Percentiles rank a stretch among this genome's conserved stretches.
Conservation (phyloP, 2,797 vertebrate species). For the Syngnathus acus region DNA sequence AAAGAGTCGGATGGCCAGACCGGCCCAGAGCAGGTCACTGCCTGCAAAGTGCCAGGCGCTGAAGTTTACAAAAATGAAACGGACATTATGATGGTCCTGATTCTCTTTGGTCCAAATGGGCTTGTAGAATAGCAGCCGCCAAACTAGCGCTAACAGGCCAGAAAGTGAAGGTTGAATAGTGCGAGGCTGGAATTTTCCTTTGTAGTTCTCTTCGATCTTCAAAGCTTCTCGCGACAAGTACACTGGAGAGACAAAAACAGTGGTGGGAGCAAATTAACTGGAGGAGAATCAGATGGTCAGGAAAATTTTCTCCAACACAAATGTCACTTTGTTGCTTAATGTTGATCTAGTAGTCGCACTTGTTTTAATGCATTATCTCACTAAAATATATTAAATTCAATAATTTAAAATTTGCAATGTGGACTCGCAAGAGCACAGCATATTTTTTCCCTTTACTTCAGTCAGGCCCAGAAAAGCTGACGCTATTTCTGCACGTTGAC, state of each 20-base stretch:
- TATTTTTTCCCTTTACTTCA: no score
- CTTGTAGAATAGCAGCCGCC: constrained; percentile 74
- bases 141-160: constrained; percentile 44
- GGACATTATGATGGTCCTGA: constrained; percentile 61
- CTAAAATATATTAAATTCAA: no score
- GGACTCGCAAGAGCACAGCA: no score
- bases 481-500: no score
- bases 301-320: not conserved
- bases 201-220: constrained; percentile 32
- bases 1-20: constrained; percentile 80
- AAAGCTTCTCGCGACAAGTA: constrained; percentile 49
- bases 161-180: constrained; percentile 32
- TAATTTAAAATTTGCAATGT: no score
- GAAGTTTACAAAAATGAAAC: constrained; percentile 83
- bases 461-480: no score
- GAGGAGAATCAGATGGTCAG: not conserved
- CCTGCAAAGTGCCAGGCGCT: constrained; percentile 94
- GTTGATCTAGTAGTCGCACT: no score
- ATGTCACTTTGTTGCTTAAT: not conserved
- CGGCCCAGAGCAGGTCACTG: constrained; percentile 89
- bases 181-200: constrained; percentile 27
- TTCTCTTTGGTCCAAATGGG: constrained; percentile 77
- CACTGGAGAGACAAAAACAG: constrained; percentile 41
- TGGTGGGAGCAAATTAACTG: not conserved
- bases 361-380: no score